These are phyloP conservation scores for Agrypnia vestita DNA, from an alignment of 1,140 invertebrate genomes.

Conservation along the genomic window DNA sequence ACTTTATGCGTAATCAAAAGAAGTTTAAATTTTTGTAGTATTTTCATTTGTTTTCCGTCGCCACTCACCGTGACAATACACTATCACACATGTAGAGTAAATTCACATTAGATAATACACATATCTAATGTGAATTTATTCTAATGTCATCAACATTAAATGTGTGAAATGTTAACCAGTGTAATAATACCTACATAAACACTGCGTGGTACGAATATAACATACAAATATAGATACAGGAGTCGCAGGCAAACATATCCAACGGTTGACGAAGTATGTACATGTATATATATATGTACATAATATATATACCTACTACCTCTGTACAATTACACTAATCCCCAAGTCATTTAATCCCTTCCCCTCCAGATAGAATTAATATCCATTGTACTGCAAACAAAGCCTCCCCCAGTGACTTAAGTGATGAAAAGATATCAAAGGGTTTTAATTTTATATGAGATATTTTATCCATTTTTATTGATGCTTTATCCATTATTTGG, in stretches of 20 bases:
- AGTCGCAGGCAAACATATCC: constrained; percentile 4
- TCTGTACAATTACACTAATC: constrained; percentile 15
- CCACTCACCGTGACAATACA: too few species aligned
- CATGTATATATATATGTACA: not conserved
- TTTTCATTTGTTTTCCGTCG: too few species aligned
- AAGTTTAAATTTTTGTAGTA: too few species aligned
- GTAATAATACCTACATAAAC: constrained; percentile 10
- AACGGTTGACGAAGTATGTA: not conserved
- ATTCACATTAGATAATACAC: too few species aligned
- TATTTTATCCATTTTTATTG: not conserved
- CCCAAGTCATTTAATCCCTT: constrained; percentile 28
- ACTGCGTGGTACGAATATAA: not conserved
- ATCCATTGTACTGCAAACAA: constrained; percentile 17
- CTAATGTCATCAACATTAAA: not conserved
- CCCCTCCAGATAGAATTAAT: constrained; percentile 5
- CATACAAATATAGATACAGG: constrained; percentile 1
- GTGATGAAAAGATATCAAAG: constrained; percentile 5
- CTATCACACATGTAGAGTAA: too few species aligned
- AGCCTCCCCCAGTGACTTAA: constrained; percentile 1
- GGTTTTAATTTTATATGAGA: constrained; percentile 1
- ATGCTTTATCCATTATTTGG: not conserved
- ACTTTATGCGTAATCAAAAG: too few species aligned
- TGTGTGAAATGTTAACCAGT: not conserved
- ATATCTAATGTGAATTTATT: too few species aligned
- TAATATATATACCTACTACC: not conserved